phyloP scores from a whole-genome alignment of 2,797 vertebrate species.

The Myotis planiceps region DNA sequence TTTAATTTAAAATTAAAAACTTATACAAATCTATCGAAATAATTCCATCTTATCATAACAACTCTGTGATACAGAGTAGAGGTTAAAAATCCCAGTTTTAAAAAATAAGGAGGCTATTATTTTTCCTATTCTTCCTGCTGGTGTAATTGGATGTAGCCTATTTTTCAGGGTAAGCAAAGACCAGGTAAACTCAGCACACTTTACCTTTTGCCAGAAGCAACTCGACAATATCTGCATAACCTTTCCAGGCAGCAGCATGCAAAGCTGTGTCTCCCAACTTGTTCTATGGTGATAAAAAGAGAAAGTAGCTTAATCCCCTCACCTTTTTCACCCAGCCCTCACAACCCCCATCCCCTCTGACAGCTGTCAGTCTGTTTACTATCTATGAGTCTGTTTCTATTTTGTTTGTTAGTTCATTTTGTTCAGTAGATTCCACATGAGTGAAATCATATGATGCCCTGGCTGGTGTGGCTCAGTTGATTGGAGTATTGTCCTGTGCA shows the following conservation, averaged over 20 bases:
- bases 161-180: conserved; percentile 5
- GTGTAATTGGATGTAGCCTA: neutral
- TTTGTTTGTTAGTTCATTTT: neutral
- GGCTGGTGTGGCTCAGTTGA: neutral
- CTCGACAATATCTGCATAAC: conserved; percentile 97
- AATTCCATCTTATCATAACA: neutral
- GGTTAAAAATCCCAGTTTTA: conserved; percentile 28
- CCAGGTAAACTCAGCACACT: conserved; percentile 5
- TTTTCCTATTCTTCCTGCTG: neutral
- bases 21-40: neutral
- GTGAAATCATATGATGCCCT: neutral
- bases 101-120: neutral
- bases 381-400: neutral
- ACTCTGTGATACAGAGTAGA: neutral
- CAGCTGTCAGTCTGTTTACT: neutral
- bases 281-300: conserved; percentile 90
- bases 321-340: neutral
- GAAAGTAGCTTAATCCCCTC: conserved; percentile 47
- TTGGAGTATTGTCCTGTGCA: neutral
- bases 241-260: conserved; percentile 99
- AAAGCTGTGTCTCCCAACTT: conserved; percentile 97
- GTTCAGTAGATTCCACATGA: neutral
- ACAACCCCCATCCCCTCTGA: neutral
- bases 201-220: conserved; percentile 95
- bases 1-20: conserved; percentile 34